These are phyloP conservation scores for Corapipo altera DNA, from an alignment of 2,113 vertebrate genomes.

Conservation along the genomic window DNA sequence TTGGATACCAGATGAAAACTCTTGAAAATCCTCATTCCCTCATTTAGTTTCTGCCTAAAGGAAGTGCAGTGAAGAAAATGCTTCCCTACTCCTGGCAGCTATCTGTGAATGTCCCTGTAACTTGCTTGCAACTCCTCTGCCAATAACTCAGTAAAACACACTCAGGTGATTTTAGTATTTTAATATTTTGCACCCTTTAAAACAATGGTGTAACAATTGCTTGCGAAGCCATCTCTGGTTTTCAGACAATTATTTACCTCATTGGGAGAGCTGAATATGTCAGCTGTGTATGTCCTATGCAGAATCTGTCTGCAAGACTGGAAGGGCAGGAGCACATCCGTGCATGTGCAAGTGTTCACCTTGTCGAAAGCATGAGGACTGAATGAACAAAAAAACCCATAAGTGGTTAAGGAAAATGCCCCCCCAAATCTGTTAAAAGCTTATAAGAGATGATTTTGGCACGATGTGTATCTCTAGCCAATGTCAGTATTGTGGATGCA, in stretches of 20 bases:
- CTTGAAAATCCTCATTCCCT: not conserved
- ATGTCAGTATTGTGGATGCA: not conserved
- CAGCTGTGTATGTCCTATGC: not conserved
- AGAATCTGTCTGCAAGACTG: not conserved
- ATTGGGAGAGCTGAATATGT: not conserved
- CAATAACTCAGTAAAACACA: not conserved
- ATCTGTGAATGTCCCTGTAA: not conserved
- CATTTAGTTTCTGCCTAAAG: not conserved
- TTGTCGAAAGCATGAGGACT: not conserved
- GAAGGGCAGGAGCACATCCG: not conserved
- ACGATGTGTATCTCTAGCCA: not conserved
- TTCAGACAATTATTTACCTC: not conserved
- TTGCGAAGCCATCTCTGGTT: not conserved
- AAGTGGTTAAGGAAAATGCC: not conserved
- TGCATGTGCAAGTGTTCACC: not conserved
- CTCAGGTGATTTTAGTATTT: not conserved
- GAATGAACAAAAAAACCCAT: fast-evolving
- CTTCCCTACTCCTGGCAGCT: not conserved
- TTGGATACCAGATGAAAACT: not conserved
- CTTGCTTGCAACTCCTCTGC: not conserved
- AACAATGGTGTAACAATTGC: not conserved
- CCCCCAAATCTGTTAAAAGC: not conserved
- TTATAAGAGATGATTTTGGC: not conserved
- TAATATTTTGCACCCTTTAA: not conserved
- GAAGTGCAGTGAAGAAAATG: not conserved